phyloP scores from a whole-genome alignment of 2,113 vertebrate species.

The Poicephalus gulielmi region DNA sequence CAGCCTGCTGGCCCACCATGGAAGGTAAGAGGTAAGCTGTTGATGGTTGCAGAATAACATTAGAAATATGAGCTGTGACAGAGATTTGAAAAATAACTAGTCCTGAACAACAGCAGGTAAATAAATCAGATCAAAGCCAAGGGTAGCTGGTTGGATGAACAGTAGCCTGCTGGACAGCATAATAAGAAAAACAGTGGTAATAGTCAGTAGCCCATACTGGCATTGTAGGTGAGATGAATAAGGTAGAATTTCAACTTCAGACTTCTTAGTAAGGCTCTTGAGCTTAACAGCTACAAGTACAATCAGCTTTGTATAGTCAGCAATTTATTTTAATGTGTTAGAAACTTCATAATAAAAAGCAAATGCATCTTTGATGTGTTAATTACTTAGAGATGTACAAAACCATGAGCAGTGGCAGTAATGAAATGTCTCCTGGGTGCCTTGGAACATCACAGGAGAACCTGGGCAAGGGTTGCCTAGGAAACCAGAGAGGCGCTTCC shows the following conservation, averaged over 20 bases:
- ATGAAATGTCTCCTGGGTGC: conserved; percentile 27
- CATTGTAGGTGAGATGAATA: not conserved
- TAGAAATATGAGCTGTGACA: not conserved
- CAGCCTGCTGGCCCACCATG: not conserved
- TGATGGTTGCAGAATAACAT: not conserved
- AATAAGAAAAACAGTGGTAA: not conserved
- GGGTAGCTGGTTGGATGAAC: not conserved
- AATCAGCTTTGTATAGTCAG: not conserved
- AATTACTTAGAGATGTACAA: conserved; percentile 15
- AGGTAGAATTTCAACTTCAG: not conserved
- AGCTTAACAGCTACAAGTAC: not conserved
- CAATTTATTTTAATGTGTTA: conserved; percentile 22
- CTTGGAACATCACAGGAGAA: not conserved
- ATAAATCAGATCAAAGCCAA: not conserved
- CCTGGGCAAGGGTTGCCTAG: conserved; percentile 4
- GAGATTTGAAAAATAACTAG: not conserved
- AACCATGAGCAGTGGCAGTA: not conserved
- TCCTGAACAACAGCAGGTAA: not conserved
- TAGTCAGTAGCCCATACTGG: not conserved
- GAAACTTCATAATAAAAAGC: conserved; percentile 8
- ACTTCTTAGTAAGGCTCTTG: not conserved
- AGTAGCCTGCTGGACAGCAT: not conserved
- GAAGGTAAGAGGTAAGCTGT: not conserved
- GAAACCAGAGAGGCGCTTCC: conserved; percentile 53
- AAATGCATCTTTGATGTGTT: conserved; percentile 38